Conservation (phyloP, 2,888 invertebrate genomes). For the Xestobium rufovillosum region DNA sequence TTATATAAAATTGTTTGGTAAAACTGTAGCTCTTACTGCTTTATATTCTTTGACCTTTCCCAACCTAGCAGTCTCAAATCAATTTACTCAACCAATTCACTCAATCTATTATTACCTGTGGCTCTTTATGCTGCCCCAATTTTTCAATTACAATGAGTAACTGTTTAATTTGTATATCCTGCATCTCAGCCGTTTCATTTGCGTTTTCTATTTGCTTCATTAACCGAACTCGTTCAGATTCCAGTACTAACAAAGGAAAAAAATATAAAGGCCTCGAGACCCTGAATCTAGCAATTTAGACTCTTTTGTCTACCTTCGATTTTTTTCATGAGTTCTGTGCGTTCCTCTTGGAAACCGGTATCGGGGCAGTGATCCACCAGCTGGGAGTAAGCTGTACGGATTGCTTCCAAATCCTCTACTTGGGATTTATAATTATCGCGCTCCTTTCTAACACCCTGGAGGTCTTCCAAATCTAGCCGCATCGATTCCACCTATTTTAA, state of each 20-base stretch:
- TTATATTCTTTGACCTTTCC: too few species aligned
- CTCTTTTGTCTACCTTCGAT: conserved; percentile 2
- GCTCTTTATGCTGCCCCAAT: too few species aligned
- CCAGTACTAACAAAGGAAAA: too few species aligned
- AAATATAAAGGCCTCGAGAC: too few species aligned
- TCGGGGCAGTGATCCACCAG: neutral
- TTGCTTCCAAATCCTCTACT: conserved; percentile 29
- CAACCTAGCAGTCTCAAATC: too few species aligned
- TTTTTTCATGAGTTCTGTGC: neutral
- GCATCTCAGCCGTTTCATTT: neutral
- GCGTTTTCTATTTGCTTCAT: neutral
- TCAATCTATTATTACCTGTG: too few species aligned
- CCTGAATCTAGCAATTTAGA: too few species aligned
- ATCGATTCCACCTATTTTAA: conserved; percentile 11
- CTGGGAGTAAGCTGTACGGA: conserved; percentile 23
- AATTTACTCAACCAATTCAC: too few species aligned
- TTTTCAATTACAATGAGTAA: neutral
- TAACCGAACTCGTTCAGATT: neutral
- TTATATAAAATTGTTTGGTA: too few species aligned
- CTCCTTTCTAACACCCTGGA: conserved; percentile 2
- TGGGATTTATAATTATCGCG: conserved; percentile 23
- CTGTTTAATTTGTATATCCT: conserved; percentile 1
- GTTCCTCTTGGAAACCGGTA: neutral
- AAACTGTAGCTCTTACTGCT: too few species aligned
- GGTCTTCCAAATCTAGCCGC: conserved; percentile 7